Evolutionary conservation across 2,113 vertebrate genomes (phyloP).

Genomic region (Trogon surrucura): DNA sequence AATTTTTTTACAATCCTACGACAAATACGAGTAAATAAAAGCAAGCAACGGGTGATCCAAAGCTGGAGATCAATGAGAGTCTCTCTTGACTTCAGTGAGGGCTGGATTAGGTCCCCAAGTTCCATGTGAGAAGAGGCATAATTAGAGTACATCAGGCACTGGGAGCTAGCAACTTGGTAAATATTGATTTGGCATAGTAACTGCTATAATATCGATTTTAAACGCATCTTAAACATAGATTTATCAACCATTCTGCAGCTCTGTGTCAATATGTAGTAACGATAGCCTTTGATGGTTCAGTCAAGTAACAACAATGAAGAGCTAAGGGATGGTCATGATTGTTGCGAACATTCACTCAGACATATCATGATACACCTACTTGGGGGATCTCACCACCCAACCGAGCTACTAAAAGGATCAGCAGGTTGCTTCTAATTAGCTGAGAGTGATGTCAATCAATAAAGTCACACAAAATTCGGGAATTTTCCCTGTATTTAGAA

Average conservation of each 20-base stretch:
- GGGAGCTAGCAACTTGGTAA: neutral
- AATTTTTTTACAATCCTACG: neutral
- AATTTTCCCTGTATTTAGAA: neutral
- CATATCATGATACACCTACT: neutral
- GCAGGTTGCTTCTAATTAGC: neutral
- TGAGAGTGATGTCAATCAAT: neutral
- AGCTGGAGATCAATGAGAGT: neutral
- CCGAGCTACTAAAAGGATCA: neutral
- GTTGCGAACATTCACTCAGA: neutral
- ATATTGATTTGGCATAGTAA: conserved; percentile 17
- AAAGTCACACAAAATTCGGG: neutral
- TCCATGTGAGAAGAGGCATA: neutral
- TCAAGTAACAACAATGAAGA: neutral
- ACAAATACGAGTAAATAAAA: neutral
- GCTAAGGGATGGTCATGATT: neutral
- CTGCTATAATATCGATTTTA: conserved; percentile 30
- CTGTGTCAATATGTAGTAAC: neutral
- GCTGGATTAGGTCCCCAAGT: neutral
- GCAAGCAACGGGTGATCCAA: neutral
- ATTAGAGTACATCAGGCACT: neutral
- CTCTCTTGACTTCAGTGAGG: neutral
- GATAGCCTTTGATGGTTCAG: neutral
- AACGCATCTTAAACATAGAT: conserved; percentile 31
- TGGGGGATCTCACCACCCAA: neutral
- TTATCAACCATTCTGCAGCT: conserved; percentile 17